Percentiles rank a stretch among this genome's conserved stretches.
Evolutionary conservation across 1,140 invertebrate genomes (phyloP).

Genomic region (Ips nitidus): DNA sequence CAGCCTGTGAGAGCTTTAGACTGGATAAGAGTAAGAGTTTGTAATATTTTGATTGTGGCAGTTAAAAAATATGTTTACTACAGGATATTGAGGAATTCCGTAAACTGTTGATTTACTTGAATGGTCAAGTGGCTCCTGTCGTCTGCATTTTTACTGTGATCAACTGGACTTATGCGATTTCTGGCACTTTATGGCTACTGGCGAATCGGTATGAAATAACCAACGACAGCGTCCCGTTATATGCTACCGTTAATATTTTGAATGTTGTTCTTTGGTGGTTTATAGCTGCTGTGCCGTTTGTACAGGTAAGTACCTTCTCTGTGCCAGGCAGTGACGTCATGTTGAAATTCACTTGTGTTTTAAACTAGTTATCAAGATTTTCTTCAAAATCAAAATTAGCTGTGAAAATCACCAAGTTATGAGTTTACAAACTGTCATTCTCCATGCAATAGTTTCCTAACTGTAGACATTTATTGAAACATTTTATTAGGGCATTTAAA

Average conservation of each 20-base stretch:
- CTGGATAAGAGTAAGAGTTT: slow-evolving; percentile 70
- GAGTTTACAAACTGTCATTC: too few species aligned
- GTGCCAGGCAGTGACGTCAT: neutral
- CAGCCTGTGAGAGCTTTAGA: slow-evolving; percentile 68
- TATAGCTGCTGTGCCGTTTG: slow-evolving; percentile 67
- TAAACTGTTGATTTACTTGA: slow-evolving; percentile 72
- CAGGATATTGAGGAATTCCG: slow-evolving; percentile 67
- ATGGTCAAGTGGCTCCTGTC: slow-evolving; percentile 69
- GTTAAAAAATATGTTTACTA: slow-evolving; percentile 6
- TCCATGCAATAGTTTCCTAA: too few species aligned
- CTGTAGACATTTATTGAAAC: too few species aligned
- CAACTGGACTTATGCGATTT: slow-evolving; percentile 70
- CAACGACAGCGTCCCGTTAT: slow-evolving; percentile 57
- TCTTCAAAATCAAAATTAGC: neutral
- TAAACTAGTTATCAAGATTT: too few species aligned
- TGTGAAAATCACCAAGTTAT: neutral
- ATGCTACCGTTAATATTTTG: slow-evolving; percentile 59
- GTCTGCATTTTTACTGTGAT: slow-evolving; percentile 74
- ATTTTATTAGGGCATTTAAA: too few species aligned
- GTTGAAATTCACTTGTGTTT: too few species aligned
- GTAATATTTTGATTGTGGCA: neutral
- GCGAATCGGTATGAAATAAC: slow-evolving; percentile 52
- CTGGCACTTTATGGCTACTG: slow-evolving; percentile 68
- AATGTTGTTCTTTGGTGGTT: slow-evolving; percentile 70
- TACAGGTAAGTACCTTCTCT: slow-evolving; percentile 60